A percentile compares a stretch with the other conserved stretches of the same genome.
These are phyloP conservation scores for Caradrina kadenii DNA, from an alignment of 2,888 invertebrate genomes.

Conservation along the genomic window DNA sequence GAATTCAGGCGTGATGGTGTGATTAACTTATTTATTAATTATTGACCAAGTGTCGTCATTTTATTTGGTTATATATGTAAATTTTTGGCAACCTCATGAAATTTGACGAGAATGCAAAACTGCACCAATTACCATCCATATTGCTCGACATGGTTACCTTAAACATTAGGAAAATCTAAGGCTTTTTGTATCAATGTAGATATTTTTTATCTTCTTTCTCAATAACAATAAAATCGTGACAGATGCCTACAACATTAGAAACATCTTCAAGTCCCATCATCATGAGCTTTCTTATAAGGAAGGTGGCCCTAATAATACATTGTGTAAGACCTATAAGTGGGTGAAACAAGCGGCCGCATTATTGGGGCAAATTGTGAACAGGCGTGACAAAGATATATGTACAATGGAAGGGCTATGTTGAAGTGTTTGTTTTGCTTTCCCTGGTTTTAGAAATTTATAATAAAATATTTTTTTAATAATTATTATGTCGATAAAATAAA, in stretches of 20 bases:
- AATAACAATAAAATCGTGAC: constrained; percentile 44
- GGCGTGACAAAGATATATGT: neutral
- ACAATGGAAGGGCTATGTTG: constrained; percentile 13
- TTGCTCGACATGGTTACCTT: too few relatives aligned
- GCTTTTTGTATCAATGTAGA: too few relatives aligned
- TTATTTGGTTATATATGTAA: too few relatives aligned
- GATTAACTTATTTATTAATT: too few relatives aligned
- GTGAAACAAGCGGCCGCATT: constrained; percentile 77
- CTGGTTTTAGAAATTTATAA: neutral
- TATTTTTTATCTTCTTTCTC: neutral
- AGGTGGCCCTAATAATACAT: constrained; percentile 73
- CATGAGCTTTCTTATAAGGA: constrained; percentile 57
- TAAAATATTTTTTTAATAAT: too few relatives aligned
- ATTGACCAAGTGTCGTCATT: too few relatives aligned
- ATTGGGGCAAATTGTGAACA: constrained; percentile 85
- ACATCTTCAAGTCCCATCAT: constrained; percentile 59
- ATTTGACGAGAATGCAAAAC: too few relatives aligned
- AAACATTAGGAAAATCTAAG: too few relatives aligned
- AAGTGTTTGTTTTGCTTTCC: neutral
- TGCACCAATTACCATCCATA: too few relatives aligned
- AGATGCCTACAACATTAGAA: constrained; percentile 42
- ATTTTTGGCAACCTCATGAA: too few relatives aligned
- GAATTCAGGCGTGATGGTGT: too few relatives aligned
- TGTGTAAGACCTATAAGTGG: constrained; percentile 80
- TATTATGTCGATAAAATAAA: too few relatives aligned